These are phyloP conservation scores for Lycodopsis pacificus DNA, from an alignment of 2,797 vertebrate genomes.

Conservation along the genomic window DNA sequence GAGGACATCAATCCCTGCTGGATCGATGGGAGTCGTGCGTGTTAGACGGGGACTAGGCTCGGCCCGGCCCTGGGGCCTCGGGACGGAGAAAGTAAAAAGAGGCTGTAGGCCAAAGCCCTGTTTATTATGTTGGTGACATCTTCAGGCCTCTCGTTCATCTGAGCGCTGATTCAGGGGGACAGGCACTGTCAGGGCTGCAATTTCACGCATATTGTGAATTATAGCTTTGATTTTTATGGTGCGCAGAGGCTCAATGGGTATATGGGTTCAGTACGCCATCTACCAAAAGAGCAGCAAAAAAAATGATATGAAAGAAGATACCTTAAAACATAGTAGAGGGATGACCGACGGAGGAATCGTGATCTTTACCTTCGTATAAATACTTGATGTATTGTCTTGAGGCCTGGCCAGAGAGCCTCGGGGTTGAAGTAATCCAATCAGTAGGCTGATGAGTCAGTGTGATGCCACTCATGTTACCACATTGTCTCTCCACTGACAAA, in stretches of 20 bases:
- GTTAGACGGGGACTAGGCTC: conserved; percentile 63
- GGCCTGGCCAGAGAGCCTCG: conserved; percentile 38
- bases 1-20: conserved; percentile 78
- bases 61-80: conserved; percentile 52
- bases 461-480: conserved; percentile 74
- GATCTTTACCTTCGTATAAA: conserved; percentile 73
- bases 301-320: conserved; percentile 41
- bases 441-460: conserved; percentile 76
- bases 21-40: conserved; percentile 81
- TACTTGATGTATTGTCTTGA: conserved; percentile 73
- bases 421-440: conserved; percentile 66
- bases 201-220: conserved; percentile 76
- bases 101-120: conserved; percentile 72
- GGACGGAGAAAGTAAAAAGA: conserved; percentile 59
- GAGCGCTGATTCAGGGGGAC: conserved; percentile 74
- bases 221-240: conserved; percentile 67
- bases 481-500: conserved; percentile 72
- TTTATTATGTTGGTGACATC: conserved; percentile 81
- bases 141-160: conserved; percentile 74
- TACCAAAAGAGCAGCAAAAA: conserved; percentile 52
- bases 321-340: conserved; percentile 35
- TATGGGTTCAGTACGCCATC: conserved; percentile 52
- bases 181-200: conserved; percentile 75
- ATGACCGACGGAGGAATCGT: conserved; percentile 31
- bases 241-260: conserved; percentile 60